A percentile compares a stretch with the other conserved stretches of the same genome.
These are phyloP conservation scores for Temnothorax ravouxi DNA, from an alignment of 2,888 invertebrate species.

Conservation along the genomic window DNA sequence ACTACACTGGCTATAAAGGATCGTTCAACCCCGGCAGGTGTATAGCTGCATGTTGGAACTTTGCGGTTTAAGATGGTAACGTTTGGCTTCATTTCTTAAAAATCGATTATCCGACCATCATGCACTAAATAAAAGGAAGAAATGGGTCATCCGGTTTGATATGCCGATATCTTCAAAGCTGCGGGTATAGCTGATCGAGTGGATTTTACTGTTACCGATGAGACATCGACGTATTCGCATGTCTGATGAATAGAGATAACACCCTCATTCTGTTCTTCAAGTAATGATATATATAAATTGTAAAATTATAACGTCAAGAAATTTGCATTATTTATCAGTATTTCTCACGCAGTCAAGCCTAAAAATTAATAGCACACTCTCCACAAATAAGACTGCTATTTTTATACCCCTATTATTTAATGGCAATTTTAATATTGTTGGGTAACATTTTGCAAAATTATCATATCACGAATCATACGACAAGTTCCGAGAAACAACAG, in stretches of 20 bases:
- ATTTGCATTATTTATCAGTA: background rate
- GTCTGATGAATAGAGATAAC: slow-evolving; percentile 30
- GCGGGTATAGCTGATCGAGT: slow-evolving; percentile 16
- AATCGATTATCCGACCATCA: slow-evolving; percentile 33
- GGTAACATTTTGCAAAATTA: background rate
- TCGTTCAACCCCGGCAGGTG: slow-evolving; percentile 43
- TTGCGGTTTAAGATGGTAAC: background rate
- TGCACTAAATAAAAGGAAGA: slow-evolving; percentile 24
- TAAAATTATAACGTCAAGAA: background rate
- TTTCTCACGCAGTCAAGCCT: background rate
- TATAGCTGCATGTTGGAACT: background rate
- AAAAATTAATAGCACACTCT: background rate
- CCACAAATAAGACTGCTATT: background rate
- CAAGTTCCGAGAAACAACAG: background rate
- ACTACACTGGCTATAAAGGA: slow-evolving; percentile 22
- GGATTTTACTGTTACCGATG: slow-evolving; percentile 5
- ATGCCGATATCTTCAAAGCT: slow-evolving; percentile 20
- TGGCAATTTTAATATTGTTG: background rate
- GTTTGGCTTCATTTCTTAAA: background rate
- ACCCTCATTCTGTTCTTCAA: slow-evolving; percentile 5
- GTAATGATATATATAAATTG: background rate
- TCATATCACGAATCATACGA: background rate
- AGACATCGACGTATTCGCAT: background rate
- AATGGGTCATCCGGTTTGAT: slow-evolving; percentile 36
- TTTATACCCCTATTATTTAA: background rate